Evolutionary conservation across 2,888 invertebrate species (phyloP), one percentile per base, ranked within the genome.

Genomic region (Macaria liturata): DNA sequence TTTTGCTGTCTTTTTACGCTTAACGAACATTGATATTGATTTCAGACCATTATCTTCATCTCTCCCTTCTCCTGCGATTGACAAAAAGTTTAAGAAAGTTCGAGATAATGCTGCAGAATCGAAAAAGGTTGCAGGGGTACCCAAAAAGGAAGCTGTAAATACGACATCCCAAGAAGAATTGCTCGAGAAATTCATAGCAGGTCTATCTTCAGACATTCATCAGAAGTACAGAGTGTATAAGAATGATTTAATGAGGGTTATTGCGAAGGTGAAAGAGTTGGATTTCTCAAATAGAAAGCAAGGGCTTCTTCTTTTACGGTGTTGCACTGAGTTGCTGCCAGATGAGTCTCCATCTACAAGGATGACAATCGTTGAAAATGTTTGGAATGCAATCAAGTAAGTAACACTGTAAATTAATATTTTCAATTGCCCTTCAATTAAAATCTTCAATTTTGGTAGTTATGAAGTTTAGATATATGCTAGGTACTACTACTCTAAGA

Each of bases 311-410:
- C 69, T 95, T 20, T 81, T 95, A 0, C 82, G 86, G 54, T 93
- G 93, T 59, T 94, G 94, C 75, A 92, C 93, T 32, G 91, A 93
- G 49, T 70, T 93, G 4, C 73, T 94, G 48, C 92, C 93, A 0
- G 91, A 94, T 67, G 91, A 93, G 59, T 75, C 86, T 0, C 67
- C 86, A 0, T 70, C 80, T 3, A 73, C 84, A 8, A 88, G 94
- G 58, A 84, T 93, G 76, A 68, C 76, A 47, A 72, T 95, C 5
- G 91, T 93, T 20, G 84, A 92, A 62, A 80, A 89, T 56, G 75
- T 94, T n/a, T 95, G 94, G 93, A 74, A 81, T 31, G 81, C 90
- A 42, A 72, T 95, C 20, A 80, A 83, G 92, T 91, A 78, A 81
- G 81, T 42, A 20, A 20, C 20, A 20, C 20, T n/a, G n/a, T n/a